phyloP scores from a whole-genome alignment of 2,113 vertebrate species.

The Pyxicephalus adspersus region DNA sequence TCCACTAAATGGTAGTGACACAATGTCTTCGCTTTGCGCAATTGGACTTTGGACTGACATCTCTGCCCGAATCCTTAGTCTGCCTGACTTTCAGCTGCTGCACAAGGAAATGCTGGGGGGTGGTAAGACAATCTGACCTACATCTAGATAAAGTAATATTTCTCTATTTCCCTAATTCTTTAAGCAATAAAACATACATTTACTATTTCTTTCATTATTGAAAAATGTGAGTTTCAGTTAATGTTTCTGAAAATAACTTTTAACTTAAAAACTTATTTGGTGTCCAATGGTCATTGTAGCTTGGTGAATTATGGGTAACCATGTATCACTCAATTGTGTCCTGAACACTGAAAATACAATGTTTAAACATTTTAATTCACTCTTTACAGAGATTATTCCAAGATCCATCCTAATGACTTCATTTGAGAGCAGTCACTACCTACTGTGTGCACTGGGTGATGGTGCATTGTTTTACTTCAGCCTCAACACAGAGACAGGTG shows the following conservation, averaged over 20 bases:
- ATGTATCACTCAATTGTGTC: not conserved
- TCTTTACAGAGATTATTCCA: slow-evolving; percentile 89
- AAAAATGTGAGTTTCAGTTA: too few relatives aligned
- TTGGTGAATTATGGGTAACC: not conserved
- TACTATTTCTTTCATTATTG: too few relatives aligned
- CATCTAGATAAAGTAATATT: too few relatives aligned
- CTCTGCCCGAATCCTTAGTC: slow-evolving; percentile 91
- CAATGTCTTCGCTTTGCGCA: slow-evolving; percentile 90
- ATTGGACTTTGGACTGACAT: slow-evolving; percentile 98
- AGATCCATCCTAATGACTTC: slow-evolving; percentile 98
- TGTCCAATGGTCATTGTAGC: not conserved
- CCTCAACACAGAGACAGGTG: slow-evolving; percentile 90
- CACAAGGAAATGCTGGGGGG: slow-evolving; percentile 99
- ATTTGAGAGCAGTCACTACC: slow-evolving; percentile 95
- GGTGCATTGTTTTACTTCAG: slow-evolving; percentile 98
- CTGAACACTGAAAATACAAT: not conserved
- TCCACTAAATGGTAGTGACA: slow-evolving; percentile 82
- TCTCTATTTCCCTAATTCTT: too few relatives aligned
- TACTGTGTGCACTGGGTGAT: slow-evolving; percentile 95
- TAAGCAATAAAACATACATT: too few relatives aligned
- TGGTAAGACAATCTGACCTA: slow-evolving; percentile 73
- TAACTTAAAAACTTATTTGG: too few relatives aligned
- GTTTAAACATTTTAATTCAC: not conserved
- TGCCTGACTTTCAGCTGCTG: slow-evolving; percentile 91
- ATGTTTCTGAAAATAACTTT: too few relatives aligned